These are phyloP conservation scores for Gallinago nigripennis DNA, from an alignment of 2,797 vertebrate species.

Conservation along the genomic window DNA sequence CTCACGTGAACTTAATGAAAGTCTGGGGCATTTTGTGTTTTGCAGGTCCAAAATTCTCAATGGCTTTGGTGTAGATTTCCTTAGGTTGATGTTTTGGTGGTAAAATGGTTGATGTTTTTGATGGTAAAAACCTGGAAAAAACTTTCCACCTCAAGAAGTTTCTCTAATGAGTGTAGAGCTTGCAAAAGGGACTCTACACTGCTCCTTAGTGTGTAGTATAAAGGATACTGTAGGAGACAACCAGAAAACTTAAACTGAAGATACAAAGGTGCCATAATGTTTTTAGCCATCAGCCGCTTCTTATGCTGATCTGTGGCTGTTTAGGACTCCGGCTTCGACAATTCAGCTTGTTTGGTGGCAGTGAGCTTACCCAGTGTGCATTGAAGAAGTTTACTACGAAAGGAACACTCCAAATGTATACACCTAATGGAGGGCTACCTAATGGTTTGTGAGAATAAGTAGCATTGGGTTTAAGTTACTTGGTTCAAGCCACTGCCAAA, in stretches of 20 bases:
- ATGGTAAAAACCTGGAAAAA: not conserved
- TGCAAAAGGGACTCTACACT: not conserved
- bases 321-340: not conserved
- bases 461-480: not conserved
- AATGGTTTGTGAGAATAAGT: not conserved
- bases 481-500: not conserved
- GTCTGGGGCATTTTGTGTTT: not conserved
- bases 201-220: not conserved
- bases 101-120: not conserved
- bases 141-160: not conserved
- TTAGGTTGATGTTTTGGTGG: not conserved
- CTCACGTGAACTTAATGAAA: not conserved
- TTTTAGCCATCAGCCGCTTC: not conserved
- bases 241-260: not conserved
- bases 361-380: not conserved
- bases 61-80: not conserved
- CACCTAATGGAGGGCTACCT: not conserved
- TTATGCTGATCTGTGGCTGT: not conserved
- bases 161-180: not conserved
- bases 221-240: not conserved
- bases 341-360: not conserved
- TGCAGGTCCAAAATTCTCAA: not conserved
- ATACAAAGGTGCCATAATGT: not conserved
- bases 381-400: not conserved
- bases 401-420: not conserved